Evolutionary conservation across 2,797 vertebrate genomes (phyloP).

Genomic region (Glossophaga mutica): DNA sequence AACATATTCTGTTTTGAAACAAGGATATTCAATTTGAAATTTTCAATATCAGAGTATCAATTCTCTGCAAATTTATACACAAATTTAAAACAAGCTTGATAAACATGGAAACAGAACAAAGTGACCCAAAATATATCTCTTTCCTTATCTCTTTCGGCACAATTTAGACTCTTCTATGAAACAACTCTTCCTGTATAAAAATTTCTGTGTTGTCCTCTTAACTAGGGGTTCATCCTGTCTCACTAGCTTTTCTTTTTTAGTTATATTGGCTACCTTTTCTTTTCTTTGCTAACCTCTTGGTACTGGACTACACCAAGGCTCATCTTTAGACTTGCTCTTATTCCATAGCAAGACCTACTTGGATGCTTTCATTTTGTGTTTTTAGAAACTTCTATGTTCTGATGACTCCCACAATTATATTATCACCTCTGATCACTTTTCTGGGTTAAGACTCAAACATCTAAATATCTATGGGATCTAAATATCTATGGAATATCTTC

Average conservation of each 20-base stretch:
- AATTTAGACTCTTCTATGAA: neutral
- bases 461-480: neutral
- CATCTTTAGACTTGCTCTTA: neutral
- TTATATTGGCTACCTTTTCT: neutral
- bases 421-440: neutral
- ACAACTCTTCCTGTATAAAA: neutral
- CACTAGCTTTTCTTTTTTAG: neutral
- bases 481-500: neutral
- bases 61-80: neutral
- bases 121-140: neutral
- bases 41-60: neutral
- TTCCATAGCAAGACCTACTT: neutral
- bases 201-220: neutral
- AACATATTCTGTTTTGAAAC: neutral
- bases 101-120: neutral
- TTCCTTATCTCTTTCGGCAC: neutral
- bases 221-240: neutral
- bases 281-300: neutral
- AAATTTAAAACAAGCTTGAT: neutral
- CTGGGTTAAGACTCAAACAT: neutral
- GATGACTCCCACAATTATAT: neutral
- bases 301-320: neutral
- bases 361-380: neutral
- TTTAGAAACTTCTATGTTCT: neutral
- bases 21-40: neutral